These are phyloP conservation scores for Drosophila tani DNA, from an alignment of 1,140 invertebrate genomes.

Conservation along the genomic window DNA sequence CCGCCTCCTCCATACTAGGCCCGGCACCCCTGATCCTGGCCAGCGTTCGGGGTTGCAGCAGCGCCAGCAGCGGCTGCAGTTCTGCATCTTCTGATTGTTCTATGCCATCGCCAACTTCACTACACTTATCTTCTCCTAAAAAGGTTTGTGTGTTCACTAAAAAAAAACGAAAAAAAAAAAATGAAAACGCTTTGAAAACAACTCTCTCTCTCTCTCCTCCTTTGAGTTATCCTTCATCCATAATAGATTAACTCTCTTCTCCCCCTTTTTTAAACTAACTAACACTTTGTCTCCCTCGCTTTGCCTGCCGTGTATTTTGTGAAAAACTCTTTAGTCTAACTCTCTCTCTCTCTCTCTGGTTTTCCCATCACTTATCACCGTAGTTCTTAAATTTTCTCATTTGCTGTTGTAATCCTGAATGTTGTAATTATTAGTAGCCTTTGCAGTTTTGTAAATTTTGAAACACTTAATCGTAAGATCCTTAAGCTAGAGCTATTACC, in stretches of 20 bases:
- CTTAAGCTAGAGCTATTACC: conserved; percentile 24
- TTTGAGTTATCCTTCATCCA: conserved; percentile 48
- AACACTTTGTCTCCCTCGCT: conserved; percentile 19
- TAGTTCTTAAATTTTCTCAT: conserved; percentile 32
- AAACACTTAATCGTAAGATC: background rate
- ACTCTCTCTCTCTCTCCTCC: conserved; percentile 43
- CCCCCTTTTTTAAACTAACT: conserved; percentile 20
- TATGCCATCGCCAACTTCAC: conserved; percentile 85
- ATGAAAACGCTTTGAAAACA: conserved; percentile 38
- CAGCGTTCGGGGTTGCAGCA: conserved; percentile 59
- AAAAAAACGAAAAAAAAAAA: conserved; percentile 44
- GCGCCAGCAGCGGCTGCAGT: conserved; percentile 81
- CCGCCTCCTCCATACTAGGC: conserved; percentile 45
- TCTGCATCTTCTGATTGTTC: conserved; percentile 85
- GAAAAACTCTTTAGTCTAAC: conserved; percentile 5
- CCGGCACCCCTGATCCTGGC: conserved; percentile 34
- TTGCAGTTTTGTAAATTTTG: conserved; percentile 9
- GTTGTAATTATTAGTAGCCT: conserved; percentile 42
- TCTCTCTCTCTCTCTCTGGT: conserved; percentile 1
- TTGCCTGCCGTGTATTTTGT: conserved; percentile 32
- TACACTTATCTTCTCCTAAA: conserved; percentile 85
- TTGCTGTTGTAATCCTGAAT: conserved; percentile 57
- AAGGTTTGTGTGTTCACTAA: conserved; percentile 85
- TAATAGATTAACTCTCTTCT: conserved; percentile 36
- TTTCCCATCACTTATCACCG: conserved; percentile 25